Evolutionary conservation across 2,888 invertebrate genomes (phyloP), one percentile per base, ranked within the genome.

Genomic region (Electrophaes corylata): DNA sequence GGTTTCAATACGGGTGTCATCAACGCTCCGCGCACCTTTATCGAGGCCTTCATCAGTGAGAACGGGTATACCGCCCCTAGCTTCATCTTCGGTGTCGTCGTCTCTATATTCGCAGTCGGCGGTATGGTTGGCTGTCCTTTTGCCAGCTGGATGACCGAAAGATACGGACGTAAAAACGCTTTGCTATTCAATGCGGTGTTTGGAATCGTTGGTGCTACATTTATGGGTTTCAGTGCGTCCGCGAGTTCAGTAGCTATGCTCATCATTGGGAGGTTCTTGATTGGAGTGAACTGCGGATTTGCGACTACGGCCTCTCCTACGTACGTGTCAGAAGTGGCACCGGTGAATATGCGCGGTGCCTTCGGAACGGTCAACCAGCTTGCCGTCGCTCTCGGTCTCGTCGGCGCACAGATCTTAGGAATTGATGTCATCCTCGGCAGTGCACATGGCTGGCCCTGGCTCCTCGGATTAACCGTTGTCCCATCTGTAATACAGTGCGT

Each of bases 121-220:
- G 96, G 96, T 26, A 95, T 96, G 95, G 86, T 95, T 37, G 96
- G 96, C 19, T 96, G 96, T 51, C 93, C 96, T 37, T 85, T 94
- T 45, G 95, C 95, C n/a, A 96, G 95, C 46, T 94, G 94, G 90
- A 91, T 96, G 65, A 94, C 95, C 23, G 95, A 96, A 72, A 93
- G 91, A 69, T 94, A 94, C 66, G 96, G 96, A 52, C 92, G 94
- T 73, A 95, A 94, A 81, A 92, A 93, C 51, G 95, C 95, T 4
- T 86, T 95, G 57, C 78, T 95, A 58, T 76, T 94, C 51, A 95
- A 95, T 76, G 94, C 94, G 47, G 81, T 92, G 1, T 88, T 95
- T 56, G 95, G 95, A 11, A 89, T 95, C 16, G 71, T 93, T 11
- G 95, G 94, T 26, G 94, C 94, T 10, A 87, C 89, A 19, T 83